Base-by-base conservation (phyloP, 2,888 invertebrate genomes). In the Apodemia hepburni region DNA sequence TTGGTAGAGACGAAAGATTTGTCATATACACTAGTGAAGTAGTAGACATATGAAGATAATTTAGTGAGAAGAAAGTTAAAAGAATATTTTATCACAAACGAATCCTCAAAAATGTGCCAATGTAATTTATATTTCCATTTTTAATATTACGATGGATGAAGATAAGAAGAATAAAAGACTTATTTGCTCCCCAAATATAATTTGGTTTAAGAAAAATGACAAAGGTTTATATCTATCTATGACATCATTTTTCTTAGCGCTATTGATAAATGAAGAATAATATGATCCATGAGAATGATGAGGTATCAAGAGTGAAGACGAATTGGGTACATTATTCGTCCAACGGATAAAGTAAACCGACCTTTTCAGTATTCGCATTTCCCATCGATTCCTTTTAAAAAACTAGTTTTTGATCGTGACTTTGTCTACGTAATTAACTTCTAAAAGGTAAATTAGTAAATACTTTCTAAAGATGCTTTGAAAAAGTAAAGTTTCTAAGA, bases 311-410 rank as follows among this genome's bases (percentile, higher is more conserved):
- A 71, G 70, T 68, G 71, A 75, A 84, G 86, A 87, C 81, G 81
- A 84, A 88, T 85, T 71, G 71, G 75, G 71, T 72, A 76, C 85
- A 87, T 87, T 87, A 85, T 78, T 84, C 75, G 71, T 66, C 70
- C 70, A 68, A 33, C 72, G 80, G 88, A 87, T 86, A 85, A 81
- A 78, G 74, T 79, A 71, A 71, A 76, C 77, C 27, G 27, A 54
- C 54, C 27, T 54, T 54, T 54, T 54, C 54, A 15, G 54, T 22
- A 54, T 54, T 54, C 22, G 15, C 7, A 54, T 54, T 27, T 54
- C 54, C 54, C 54, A 54, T 54, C 5, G 54, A 15, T 27, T 54
- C 27, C 15, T 15, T 54, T 54, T 12, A 27, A 54, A 54, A 27
- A 27, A 15, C 42, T 42, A 42, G 6, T 15, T 42, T 5, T n/a